Evolutionary conservation across 2,797 vertebrate genomes (phyloP).

Genomic region (Erethizon dorsatum): DNA sequence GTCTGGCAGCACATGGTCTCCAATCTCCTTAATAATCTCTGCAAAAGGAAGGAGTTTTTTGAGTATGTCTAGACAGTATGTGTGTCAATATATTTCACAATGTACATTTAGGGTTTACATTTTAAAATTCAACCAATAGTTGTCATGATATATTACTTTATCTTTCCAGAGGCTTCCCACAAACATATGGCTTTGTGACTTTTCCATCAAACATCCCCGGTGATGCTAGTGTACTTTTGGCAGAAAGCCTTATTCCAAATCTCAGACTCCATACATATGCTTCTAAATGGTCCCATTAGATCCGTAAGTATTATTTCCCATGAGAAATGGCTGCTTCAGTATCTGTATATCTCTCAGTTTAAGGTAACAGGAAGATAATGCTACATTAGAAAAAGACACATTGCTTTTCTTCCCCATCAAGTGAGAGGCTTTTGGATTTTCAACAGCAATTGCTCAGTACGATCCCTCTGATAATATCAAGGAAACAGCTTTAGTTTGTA

Average conservation of each 20-base stretch:
- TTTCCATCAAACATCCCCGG: slow-evolving; percentile 40
- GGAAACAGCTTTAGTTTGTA: slow-evolving; percentile 66
- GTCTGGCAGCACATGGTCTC: neutral
- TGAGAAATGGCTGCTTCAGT: slow-evolving; percentile 33
- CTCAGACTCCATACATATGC: slow-evolving; percentile 44
- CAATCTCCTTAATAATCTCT: slow-evolving; percentile 44
- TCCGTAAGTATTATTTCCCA: slow-evolving; percentile 67
- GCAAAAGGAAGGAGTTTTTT: slow-evolving; percentile 65
- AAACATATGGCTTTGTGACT: slow-evolving; percentile 33
- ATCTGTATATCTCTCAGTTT: neutral
- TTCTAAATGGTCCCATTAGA: slow-evolving; percentile 73
- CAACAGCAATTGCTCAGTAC: neutral
- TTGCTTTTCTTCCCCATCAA: slow-evolving; percentile 38
- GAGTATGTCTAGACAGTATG: slow-evolving; percentile 69
- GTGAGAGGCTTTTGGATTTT: slow-evolving; percentile 58
- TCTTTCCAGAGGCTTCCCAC: slow-evolving; percentile 68
- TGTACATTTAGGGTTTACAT: slow-evolving; percentile 61
- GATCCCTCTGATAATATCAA: slow-evolving; percentile 67
- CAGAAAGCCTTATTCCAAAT: slow-evolving; percentile 61
- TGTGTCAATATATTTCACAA: slow-evolving; percentile 47
- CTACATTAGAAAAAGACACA: slow-evolving; percentile 28
- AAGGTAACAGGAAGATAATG: slow-evolving; percentile 67
- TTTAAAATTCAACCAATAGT: slow-evolving; percentile 49
- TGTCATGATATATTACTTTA: slow-evolving; percentile 61
- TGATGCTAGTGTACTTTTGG: slow-evolving; percentile 33